Conservation (phyloP, 2,888 invertebrate genomes). For the Chaetoderma sp. region DNA sequence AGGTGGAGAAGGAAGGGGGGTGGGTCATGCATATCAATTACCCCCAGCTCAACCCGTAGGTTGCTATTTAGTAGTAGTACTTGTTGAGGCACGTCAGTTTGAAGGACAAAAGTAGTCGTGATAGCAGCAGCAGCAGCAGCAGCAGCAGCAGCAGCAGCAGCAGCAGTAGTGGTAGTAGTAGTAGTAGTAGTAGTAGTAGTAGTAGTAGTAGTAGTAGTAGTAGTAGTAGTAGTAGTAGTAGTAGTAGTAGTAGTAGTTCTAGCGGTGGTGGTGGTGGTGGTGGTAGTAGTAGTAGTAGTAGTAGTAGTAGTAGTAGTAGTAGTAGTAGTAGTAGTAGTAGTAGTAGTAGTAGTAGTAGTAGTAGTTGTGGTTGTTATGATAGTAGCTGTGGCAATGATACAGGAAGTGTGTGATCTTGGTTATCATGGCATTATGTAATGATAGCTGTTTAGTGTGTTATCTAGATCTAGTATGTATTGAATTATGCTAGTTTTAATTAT, state of each 20-base stretch:
- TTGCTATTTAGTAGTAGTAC: too few relatives aligned
- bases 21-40: background rate
- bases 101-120: background rate
- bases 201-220: background rate
- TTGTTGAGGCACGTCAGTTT: too few relatives aligned
- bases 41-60: too few relatives aligned
- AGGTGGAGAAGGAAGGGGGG: conserved; percentile 9
- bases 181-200: background rate
- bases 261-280: too few relatives aligned
- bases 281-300: background rate
- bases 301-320: background rate
- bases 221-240: background rate
- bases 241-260: background rate
- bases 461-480: too few relatives aligned
- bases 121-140: background rate
- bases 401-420: too few relatives aligned
- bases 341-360: background rate
- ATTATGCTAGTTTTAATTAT: too few relatives aligned
- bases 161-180: background rate
- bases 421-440: too few relatives aligned
- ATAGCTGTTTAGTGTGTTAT: too few relatives aligned
- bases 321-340: background rate
- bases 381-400: too few relatives aligned
- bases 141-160: background rate
- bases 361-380: too few relatives aligned